These are phyloP conservation scores for Tetramorium parvispinum DNA, from an alignment of 1,140 invertebrate species.

Conservation along the genomic window DNA sequence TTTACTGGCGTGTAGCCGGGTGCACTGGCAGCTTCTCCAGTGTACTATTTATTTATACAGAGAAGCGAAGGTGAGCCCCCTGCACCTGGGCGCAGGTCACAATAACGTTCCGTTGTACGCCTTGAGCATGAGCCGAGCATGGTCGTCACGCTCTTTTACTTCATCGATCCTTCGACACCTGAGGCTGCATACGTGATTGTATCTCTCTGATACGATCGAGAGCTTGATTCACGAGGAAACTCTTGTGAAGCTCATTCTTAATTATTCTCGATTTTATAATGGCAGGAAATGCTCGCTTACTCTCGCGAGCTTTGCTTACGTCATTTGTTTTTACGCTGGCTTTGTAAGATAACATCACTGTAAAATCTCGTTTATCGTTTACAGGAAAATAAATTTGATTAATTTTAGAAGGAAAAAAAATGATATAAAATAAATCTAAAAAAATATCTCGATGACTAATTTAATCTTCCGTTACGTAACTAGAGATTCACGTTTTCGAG, in stretches of 20 bases:
- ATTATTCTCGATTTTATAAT: conserved; percentile 6
- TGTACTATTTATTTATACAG: conserved; percentile 62
- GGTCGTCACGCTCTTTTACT: conserved; percentile 65
- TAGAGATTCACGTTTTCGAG: background rate
- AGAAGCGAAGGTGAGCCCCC: conserved; percentile 57
- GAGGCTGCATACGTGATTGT: conserved; percentile 14
- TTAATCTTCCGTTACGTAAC: background rate
- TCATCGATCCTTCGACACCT: conserved; percentile 65
- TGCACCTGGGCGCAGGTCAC: conserved; percentile 59
- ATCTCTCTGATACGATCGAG: background rate
- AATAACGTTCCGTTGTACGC: conserved; percentile 61
- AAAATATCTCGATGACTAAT: background rate
- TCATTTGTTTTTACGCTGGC: background rate
- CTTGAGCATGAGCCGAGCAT: conserved; percentile 62
- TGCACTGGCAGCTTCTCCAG: conserved; percentile 5
- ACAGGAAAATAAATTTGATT: background rate
- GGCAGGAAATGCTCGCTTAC: background rate
- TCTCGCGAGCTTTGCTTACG: background rate
- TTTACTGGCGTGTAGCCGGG: conserved; percentile 56
- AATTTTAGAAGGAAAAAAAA: background rate
- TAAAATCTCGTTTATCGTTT: background rate
- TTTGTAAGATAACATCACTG: background rate
- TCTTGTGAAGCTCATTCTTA: background rate
- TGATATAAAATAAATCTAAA: background rate
- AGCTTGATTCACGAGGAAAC: background rate